phyloP scores from a whole-genome alignment of 1,140 invertebrate genomes.

The Bombus terrestris region DNA sequence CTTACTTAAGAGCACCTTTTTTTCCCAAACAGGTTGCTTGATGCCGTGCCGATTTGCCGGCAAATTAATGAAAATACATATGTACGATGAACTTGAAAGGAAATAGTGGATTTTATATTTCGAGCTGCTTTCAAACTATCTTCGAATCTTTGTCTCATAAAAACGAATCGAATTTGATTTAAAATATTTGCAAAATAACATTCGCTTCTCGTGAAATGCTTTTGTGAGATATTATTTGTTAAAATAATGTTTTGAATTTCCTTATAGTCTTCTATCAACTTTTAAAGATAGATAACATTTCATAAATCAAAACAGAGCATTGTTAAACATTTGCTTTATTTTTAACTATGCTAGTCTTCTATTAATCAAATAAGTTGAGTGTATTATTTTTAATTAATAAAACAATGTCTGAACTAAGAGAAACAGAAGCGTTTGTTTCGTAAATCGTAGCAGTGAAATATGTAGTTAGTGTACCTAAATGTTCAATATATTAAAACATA shows the following conservation, averaged over 20 bases:
- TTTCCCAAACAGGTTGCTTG: neutral
- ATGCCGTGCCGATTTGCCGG: neutral
- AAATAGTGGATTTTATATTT: neutral
- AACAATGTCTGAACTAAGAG: neutral
- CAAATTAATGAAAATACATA: neutral
- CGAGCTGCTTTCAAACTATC: neutral
- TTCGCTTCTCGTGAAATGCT: neutral
- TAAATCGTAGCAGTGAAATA: too few species aligned
- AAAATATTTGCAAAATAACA: neutral
- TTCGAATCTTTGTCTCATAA: neutral
- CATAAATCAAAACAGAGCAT: neutral
- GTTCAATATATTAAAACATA: neutral
- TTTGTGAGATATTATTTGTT: neutral
- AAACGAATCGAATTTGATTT: neutral
- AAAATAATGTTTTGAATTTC: too few species aligned
- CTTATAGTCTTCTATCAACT: too few species aligned
- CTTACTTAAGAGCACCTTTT: neutral
- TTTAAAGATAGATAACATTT: too few species aligned
- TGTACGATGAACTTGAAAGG: neutral
- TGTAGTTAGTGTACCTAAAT: too few species aligned
- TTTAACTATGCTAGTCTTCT: neutral
- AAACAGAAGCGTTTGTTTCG: neutral
- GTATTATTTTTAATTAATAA: neutral
- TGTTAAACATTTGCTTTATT: neutral
- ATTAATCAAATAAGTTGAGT: neutral